A percentile compares a stretch with the other conserved stretches of the same genome.
These are phyloP conservation scores for Zhuqinia jingwanae DNA, from an alignment of 2,888 invertebrate genomes.

Conservation along the genomic window DNA sequence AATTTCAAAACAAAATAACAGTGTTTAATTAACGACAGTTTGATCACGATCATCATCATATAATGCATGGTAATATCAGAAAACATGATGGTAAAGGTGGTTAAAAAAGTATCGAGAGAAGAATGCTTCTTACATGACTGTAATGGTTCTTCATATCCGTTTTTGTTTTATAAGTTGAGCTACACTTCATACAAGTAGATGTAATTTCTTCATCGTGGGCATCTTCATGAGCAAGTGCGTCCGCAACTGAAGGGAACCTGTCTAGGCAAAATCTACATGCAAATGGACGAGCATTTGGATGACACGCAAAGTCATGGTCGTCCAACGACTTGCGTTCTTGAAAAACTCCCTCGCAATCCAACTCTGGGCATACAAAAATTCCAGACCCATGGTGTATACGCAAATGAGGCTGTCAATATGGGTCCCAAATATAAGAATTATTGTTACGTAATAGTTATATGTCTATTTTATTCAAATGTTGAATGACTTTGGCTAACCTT, in stretches of 20 bases:
- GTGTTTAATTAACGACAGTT: no score
- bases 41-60: no score
- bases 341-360: conserved; percentile 69
- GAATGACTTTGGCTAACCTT: conserved; percentile 51
- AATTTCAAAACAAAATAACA: not conserved
- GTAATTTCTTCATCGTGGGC: conserved; percentile 58
- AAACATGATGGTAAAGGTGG: no score
- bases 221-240: conserved; percentile 59
- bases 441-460: not conserved
- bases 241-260: conserved; percentile 56
- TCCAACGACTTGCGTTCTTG: conserved; percentile 68
- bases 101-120: no score
- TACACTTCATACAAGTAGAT: conserved; percentile 61
- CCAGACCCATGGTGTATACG: conserved; percentile 64
- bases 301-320: conserved; percentile 68
- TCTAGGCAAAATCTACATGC: conserved; percentile 65
- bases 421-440: not conserved
- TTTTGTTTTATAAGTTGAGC: conserved; percentile 38
- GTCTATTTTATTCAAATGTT: not conserved
- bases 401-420: conserved; percentile 60
- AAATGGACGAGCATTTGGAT: conserved; percentile 66
- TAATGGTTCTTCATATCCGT: conserved; percentile 59
- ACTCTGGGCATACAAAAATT: conserved; percentile 67
- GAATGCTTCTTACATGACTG: conserved; percentile 47
- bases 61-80: no score